These are phyloP conservation scores for Egretta garzetta DNA, from an alignment of 2,113 vertebrate species.

Conservation along the genomic window DNA sequence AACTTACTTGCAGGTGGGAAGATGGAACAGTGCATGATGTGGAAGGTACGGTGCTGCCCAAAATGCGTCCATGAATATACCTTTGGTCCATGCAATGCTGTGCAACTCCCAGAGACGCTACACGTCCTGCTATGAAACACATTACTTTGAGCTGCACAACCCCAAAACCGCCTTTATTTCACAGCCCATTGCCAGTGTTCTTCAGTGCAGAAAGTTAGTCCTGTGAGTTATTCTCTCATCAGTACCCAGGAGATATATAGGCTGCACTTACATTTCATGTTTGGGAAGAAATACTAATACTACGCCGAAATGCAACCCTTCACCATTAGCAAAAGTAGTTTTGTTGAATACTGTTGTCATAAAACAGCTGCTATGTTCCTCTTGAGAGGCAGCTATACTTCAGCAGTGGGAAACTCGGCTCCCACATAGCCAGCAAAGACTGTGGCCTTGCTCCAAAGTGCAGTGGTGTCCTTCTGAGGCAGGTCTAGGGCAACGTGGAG, in stretches of 20 bases:
- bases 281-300: constrained; percentile 30
- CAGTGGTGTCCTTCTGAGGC: not conserved
- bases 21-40: not conserved
- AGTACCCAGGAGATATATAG: constrained; percentile 7
- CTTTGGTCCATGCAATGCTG: not conserved
- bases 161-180: constrained; percentile 18
- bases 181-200: not conserved
- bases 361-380: constrained; percentile 4
- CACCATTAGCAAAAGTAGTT: constrained; percentile 20
- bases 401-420: not conserved
- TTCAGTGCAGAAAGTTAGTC: constrained; percentile 19
- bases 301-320: not conserved
- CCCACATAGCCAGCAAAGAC: not conserved
- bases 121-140: not conserved
- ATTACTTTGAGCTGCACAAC: not conserved
- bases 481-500: not conserved
- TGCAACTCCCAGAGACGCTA: not conserved
- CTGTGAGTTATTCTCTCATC: not conserved
- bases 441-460: not conserved
- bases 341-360: not conserved
- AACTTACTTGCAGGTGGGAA: not conserved
- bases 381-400: constrained; percentile 2
- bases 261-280: not conserved
- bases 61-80: not conserved
- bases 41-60: not conserved